Base-by-base conservation (phyloP, 2,888 invertebrate genomes). In the Leptura quadrifasciata region DNA sequence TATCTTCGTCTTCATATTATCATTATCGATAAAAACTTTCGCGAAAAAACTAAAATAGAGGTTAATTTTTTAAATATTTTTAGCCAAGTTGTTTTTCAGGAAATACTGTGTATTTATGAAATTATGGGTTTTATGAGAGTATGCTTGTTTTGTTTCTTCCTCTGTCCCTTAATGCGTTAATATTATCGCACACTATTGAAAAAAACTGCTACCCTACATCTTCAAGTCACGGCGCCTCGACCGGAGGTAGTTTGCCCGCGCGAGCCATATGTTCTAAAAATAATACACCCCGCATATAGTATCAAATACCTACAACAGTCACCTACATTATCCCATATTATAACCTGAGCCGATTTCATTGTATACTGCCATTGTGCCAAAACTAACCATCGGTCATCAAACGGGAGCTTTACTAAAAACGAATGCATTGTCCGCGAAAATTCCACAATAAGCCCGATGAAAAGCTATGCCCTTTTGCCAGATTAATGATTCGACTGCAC, bases 401-500 rank as follows among this genome's bases (percentile, higher is more conserved):
- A 57, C 55, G 74, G 65, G 20, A 64, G 31, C 58, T 55, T 72
- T 80, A 79, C 17, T 17, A n/a, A 24, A 21, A 61, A 70, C 35
- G 20, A 20, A 17, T 2, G n/a, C 10, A 58, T 70, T 39, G 57
- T 68, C 68, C 55, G 31, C 57, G n/a, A 65, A 54, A 27, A 60
- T 27, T 54, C 17, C 27, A 18, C 65, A 65, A 65, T 65, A 18
- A 78, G 74, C 61, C 61, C 73, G 76, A 80, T 81, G 81, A 82
- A 83, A 83, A 81, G 81, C 77, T 80, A 74, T 76, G 79, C 78
- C 81, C 77, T 57, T 47, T 47, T 20, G 57, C 75, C 77, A 77
- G 80, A 83, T 83, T 83, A 81, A 81, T 81, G 82, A 81, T 83
- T 82, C 80, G 80, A 82, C 80, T 77, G 78, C 61, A 71, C 57